Percentiles rank a stretch among this genome's conserved stretches.
Evolutionary conservation across 2,797 vertebrate species (phyloP).

Genomic region (Microtus californicus): DNA sequence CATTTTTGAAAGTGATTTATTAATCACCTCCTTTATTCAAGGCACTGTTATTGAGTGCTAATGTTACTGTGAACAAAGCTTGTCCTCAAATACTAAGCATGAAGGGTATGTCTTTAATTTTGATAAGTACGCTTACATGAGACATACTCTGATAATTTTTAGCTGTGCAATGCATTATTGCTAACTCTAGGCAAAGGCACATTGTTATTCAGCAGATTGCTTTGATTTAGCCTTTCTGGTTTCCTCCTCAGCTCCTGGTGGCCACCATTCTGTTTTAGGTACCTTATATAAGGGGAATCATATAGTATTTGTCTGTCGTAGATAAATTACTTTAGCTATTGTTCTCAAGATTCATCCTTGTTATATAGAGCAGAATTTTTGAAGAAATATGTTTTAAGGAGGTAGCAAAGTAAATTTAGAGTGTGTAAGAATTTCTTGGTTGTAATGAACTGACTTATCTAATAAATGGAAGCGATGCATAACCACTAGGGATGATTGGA

Average conservation of each 20-base stretch:
- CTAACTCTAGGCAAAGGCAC: background rate
- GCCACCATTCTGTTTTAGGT: background rate
- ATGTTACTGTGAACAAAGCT: background rate
- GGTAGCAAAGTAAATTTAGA: constrained; percentile 32
- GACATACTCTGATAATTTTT: background rate
- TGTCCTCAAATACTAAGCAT: background rate
- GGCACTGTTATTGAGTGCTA: background rate
- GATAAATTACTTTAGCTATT: constrained; percentile 35
- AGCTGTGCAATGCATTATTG: background rate
- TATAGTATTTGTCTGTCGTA: background rate
- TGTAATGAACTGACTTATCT: background rate
- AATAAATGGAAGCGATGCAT: constrained; percentile 11
- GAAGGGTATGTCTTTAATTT: background rate
- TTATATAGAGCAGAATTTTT: background rate
- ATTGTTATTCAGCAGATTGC: background rate
- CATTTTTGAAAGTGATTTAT: background rate
- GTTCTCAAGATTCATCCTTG: background rate
- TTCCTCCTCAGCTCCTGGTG: background rate
- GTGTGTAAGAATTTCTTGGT: constrained; percentile 16
- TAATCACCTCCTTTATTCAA: background rate
- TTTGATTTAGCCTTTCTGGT: background rate
- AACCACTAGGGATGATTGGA: background rate
- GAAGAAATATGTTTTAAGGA: constrained; percentile 22
- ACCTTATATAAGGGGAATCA: background rate
- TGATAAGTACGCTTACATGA: background rate